phyloP scores from a whole-genome alignment of 1,140 invertebrate genomes.

The Steinernema feltiae region DNA sequence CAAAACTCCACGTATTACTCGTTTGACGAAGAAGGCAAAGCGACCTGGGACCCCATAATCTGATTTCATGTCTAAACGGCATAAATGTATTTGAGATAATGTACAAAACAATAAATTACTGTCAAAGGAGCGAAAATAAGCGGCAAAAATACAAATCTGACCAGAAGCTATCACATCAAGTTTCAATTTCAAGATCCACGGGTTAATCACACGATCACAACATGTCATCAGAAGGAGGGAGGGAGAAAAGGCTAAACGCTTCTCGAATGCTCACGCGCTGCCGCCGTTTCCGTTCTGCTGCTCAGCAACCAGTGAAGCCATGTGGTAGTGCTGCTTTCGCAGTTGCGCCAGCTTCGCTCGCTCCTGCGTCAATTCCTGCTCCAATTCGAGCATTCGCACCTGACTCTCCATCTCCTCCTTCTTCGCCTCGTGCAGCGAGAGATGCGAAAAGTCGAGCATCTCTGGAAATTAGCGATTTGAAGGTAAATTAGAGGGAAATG shows the following conservation, averaged over 20 bases:
- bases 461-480: constrained; percentile 64
- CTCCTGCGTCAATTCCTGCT: constrained; percentile 80
- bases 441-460: constrained; percentile 77
- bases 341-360: constrained; percentile 73
- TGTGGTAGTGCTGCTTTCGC: constrained; percentile 82
- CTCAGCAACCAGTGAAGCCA: constrained; percentile 68
- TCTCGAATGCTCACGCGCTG: background rate
- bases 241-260: background rate
- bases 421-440: constrained; percentile 87
- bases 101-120: background rate
- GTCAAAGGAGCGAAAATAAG: background rate
- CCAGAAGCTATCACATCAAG: background rate
- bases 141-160: background rate
- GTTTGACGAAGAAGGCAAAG: too few species aligned
- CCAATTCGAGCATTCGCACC: constrained; percentile 75
- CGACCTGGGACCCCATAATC: too few species aligned
- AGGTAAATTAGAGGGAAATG: background rate
- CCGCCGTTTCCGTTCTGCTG: constrained; percentile 55
- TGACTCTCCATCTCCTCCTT: constrained; percentile 85
- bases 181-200: background rate
- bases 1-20: too few species aligned
- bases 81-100: background rate
- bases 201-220: too few species aligned
- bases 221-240: too few species aligned
- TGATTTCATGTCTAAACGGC: too few species aligned